A percentile compares a stretch with the other conserved stretches of the same genome.
These are phyloP conservation scores for Opisthocomus hoazin DNA, from an alignment of 2,113 vertebrate genomes.

Conservation along the genomic window DNA sequence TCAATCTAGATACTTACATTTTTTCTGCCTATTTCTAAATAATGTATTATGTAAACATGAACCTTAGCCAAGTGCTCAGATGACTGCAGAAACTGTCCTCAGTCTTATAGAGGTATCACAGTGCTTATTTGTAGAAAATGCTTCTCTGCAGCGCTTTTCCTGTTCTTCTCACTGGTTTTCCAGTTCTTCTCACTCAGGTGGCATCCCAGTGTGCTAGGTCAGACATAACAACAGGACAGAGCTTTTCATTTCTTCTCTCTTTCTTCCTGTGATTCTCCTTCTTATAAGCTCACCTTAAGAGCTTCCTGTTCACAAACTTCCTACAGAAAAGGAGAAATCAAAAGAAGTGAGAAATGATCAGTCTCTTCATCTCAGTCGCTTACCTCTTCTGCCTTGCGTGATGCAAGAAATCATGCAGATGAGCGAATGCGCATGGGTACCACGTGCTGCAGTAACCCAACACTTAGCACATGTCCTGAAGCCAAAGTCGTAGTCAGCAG, in stretches of 20 bases:
- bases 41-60: not conserved
- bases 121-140: not conserved
- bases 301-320: not conserved
- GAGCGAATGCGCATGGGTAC: not conserved
- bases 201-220: not conserved
- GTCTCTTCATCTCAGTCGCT: not conserved
- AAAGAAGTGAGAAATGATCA: not conserved
- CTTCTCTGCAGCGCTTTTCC: not conserved
- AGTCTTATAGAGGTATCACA: not conserved
- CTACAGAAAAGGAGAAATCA: not conserved
- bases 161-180: not conserved
- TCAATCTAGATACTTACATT: not conserved
- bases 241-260: not conserved
- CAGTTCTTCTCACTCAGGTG: not conserved
- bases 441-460: not conserved
- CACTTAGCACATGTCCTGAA: not conserved
- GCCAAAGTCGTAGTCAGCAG: not conserved
- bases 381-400: rapidly evolving
- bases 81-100: not conserved
- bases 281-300: not conserved
- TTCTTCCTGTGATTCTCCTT: not conserved
- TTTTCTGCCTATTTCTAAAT: not conserved
- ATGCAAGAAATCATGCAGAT: not conserved
- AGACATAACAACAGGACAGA: not conserved
- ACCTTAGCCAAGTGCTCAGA: not conserved